A percentile compares a stretch with the other conserved stretches of the same genome.
phyloP scores from a whole-genome alignment of 2,113 vertebrate species.

The Setophaga kirtlandii region DNA sequence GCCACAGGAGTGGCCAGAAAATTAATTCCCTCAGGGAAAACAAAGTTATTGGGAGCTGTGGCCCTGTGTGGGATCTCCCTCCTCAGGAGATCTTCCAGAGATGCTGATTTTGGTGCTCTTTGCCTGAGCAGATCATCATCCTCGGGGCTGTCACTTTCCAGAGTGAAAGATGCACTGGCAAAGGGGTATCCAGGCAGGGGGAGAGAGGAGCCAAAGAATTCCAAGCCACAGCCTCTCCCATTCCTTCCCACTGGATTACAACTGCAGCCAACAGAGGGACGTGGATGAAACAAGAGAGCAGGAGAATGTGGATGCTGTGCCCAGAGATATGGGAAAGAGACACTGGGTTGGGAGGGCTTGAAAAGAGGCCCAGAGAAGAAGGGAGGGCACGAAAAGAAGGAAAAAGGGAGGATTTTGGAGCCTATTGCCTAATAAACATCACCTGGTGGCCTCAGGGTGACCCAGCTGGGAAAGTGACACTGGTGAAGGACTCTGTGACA shows the following conservation, averaged over 20 bases:
- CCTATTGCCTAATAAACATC: neutral
- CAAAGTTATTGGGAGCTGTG: neutral
- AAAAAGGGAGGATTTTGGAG: neutral
- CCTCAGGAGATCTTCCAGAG: neutral
- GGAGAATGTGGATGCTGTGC: neutral
- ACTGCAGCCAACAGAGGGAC: conserved; percentile 9
- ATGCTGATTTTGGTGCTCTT: neutral
- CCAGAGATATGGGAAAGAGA: neutral
- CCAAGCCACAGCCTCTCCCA: conserved; percentile 7
- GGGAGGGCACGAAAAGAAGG: neutral
- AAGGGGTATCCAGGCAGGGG: neutral
- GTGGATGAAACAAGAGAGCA: neutral
- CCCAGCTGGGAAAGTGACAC: neutral
- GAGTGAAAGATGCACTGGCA: neutral
- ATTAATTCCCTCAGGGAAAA: neutral
- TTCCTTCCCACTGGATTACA: neutral
- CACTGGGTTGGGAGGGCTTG: neutral
- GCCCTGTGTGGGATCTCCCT: neutral
- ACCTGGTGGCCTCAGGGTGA: neutral
- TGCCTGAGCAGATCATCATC: neutral
- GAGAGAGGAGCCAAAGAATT: neutral
- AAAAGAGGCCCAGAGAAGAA: neutral
- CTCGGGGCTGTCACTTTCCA: neutral
- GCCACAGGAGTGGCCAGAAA: neutral
- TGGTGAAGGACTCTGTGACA: neutral